Evolutionary conservation across 2,797 vertebrate genomes (phyloP).

Genomic region (Enteromius mattozi): DNA sequence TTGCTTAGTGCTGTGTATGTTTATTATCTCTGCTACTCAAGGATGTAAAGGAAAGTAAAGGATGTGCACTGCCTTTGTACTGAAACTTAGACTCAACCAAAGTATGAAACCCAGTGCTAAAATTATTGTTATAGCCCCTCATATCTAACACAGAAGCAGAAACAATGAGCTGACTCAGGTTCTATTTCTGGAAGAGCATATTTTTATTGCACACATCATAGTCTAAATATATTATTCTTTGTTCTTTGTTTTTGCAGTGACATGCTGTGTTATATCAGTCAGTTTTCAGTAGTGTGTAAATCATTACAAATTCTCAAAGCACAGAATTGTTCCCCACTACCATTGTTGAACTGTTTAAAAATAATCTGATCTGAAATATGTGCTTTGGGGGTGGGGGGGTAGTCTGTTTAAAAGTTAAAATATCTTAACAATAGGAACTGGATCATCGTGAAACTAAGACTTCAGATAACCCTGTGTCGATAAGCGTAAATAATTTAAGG

Average conservation of each 20-base stretch:
- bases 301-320: conserved; percentile 40
- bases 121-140: conserved; percentile 23
- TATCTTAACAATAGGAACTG: conserved; percentile 16
- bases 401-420: conserved; percentile 25
- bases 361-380: conserved; percentile 41
- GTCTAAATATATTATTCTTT: conserved; percentile 55
- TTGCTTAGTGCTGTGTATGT: neutral
- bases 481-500: neutral
- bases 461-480: neutral
- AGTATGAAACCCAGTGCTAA: neutral
- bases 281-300: conserved; percentile 43
- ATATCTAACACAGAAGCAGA: conserved; percentile 17
- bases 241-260: conserved; percentile 37
- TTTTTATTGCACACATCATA: conserved; percentile 49
- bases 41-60: neutral
- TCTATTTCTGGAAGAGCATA: conserved; percentile 43
- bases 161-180: conserved; percentile 50
- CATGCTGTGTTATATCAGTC: conserved; percentile 37
- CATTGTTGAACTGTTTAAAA: conserved; percentile 53
- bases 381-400: neutral
- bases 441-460: neutral
- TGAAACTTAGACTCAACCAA: neutral
- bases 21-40: neutral
- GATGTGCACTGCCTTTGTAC: neutral
- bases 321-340: conserved; percentile 47